Conservation (phyloP, 2,797 vertebrate genomes). For the Mallotus villosus region DNA sequence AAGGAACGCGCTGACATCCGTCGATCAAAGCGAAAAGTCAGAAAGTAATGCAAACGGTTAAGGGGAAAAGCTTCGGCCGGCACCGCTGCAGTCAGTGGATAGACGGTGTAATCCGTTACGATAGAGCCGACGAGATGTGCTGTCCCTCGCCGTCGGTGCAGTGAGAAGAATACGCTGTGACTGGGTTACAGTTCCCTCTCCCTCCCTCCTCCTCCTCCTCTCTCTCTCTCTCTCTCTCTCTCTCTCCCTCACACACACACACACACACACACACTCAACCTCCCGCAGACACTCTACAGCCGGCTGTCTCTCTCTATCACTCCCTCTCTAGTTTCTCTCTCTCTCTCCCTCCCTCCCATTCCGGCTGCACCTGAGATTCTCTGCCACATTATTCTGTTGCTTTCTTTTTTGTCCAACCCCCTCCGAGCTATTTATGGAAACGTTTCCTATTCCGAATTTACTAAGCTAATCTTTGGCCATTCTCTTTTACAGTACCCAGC, state of each 20-base stretch:
- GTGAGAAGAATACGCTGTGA: conserved; percentile 80
- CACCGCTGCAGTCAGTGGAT: background rate
- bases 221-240: conserved; percentile 57
- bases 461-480: conserved; percentile 49
- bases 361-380: conserved; percentile 84
- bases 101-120: conserved; percentile 7
- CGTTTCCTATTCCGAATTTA: conserved; percentile 73
- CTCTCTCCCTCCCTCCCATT: conserved; percentile 61
- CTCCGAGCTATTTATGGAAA: conserved; percentile 80
- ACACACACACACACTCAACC: conserved; percentile 32
- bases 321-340: conserved; percentile 1
- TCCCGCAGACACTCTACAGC: conserved; percentile 33
- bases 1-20: background rate
- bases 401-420: conserved; percentile 1
- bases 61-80: background rate
- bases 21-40: conserved; percentile 19
- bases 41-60: background rate
- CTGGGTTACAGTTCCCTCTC: conserved; percentile 74
- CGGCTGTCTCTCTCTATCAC: conserved; percentile 28
- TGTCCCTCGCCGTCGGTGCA: conserved; percentile 77
- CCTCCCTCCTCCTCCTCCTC: conserved; percentile 59
- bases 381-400: conserved; percentile 58
- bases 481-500: conserved; percentile 55
- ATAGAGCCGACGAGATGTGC: conserved; percentile 63
- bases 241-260: conserved; percentile 58